phyloP scores from a whole-genome alignment of 2,797 vertebrate genomes.

The Microctenopoma steveboyesi region DNA sequence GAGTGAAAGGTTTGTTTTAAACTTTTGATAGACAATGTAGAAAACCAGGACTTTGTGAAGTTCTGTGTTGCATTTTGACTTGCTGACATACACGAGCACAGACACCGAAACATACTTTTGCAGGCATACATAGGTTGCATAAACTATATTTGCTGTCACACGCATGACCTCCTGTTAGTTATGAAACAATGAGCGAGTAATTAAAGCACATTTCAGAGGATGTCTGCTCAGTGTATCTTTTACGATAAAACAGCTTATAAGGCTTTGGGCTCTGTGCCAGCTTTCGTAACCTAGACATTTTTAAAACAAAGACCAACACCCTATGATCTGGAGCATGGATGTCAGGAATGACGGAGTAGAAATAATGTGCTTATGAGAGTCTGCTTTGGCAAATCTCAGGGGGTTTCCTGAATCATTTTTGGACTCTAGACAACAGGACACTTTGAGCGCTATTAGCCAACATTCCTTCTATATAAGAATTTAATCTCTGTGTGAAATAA shows the following conservation, averaged over 20 bases:
- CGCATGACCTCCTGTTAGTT: slow-evolving; percentile 11
- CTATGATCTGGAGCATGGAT: slow-evolving; percentile 13
- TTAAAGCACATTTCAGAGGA: slow-evolving; percentile 10
- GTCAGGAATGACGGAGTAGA: slow-evolving; percentile 23
- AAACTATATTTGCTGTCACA: slow-evolving; percentile 27
- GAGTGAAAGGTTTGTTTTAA: neutral
- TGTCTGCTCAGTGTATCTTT: slow-evolving; percentile 33
- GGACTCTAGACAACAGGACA: slow-evolving; percentile 11
- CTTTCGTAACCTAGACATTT: slow-evolving; percentile 8
- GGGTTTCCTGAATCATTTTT: slow-evolving; percentile 38
- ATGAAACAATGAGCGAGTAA: slow-evolving; percentile 20
- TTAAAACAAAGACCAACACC: slow-evolving; percentile 28
- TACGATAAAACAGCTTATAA: slow-evolving; percentile 33
- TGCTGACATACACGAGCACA: slow-evolving; percentile 25
- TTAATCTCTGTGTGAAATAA: slow-evolving; percentile 10
- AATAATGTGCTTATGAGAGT: slow-evolving; percentile 48
- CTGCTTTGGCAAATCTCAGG: slow-evolving; percentile 34
- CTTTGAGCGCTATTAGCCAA: slow-evolving; percentile 15
- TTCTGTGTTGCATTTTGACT: neutral
- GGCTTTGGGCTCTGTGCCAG: slow-evolving; percentile 36
- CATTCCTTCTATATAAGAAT: slow-evolving; percentile 11
- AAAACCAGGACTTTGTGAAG: too few species aligned
- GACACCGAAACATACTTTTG: too few species aligned
- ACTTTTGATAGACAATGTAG: neutral
- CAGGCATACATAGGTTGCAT: slow-evolving; percentile 3